Base-by-base conservation (phyloP, 1,140 invertebrate genomes). In the Stegodyphus dumicola region DNA sequence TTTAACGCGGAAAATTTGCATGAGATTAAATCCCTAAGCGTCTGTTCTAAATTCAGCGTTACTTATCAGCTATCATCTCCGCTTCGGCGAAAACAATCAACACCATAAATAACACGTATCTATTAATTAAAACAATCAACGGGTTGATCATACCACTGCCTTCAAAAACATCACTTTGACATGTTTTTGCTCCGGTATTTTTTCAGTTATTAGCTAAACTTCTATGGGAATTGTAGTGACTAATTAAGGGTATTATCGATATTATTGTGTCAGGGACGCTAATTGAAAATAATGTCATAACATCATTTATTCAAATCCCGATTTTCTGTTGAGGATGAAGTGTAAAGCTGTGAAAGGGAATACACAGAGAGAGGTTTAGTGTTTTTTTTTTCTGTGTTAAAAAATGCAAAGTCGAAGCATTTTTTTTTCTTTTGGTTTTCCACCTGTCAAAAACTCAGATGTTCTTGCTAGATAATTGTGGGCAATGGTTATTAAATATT, bases 271-370 rank as follows among this genome's bases (percentile, higher is more conserved):
- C 81, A 85, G 65, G 13, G 60, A 13, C n/a, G 73, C 48, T 85
- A 85, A 85, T 85, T 85, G 81, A 75, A 77, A 85, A 85, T 76
- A 85, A 85, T 85, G 81, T 85, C 74, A 77, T 70, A 85, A 77
- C 81, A 85, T 85, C 81, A 85, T 85, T 85, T 85, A 76, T 85
- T 85, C 64, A 76, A 85, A 70, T 77, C 64, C 81, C 56, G 17
- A n/a, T 66, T 17, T 52, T 60, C 70, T 76, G 60, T 85, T 48
- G 5, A 6, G 6, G 71, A 54, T 17, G 51, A 56, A 15, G 17
- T 11, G 54, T 15, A 74, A 74, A 52, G 10, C 49, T 51, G 51
- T 52, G n/a, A 71, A 71, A 13, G 5, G 13, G 66, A 67, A 15
- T 13, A 13, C 33, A 13, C 4, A 18, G 49, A 54, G 69, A 71